Evolutionary conservation across 2,113 vertebrate species (phyloP).

Genomic region (Psittacus erithacus): DNA sequence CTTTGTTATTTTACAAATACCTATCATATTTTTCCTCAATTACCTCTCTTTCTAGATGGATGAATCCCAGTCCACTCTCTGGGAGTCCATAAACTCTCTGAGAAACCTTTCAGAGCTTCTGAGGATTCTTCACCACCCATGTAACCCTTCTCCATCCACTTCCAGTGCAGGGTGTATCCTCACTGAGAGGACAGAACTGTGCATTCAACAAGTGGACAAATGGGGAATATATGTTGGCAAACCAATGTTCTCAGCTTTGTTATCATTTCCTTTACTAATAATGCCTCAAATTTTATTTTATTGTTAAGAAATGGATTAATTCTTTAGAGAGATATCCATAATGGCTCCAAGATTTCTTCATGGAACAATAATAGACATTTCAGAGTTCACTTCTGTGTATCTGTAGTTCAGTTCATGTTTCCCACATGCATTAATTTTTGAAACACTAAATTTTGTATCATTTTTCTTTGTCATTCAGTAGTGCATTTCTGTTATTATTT

Average conservation of each 20-base stretch:
- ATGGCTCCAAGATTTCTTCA: background rate
- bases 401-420: background rate
- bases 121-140: background rate
- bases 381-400: background rate
- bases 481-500: background rate
- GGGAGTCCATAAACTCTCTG: background rate
- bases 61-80: background rate
- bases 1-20: background rate
- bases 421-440: background rate
- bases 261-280: background rate
- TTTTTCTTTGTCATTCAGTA: background rate
- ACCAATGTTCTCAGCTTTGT: background rate
- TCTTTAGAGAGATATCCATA: background rate
- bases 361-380: background rate
- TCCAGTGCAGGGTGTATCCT: rapidly evolving
- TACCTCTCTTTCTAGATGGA: background rate
- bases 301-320: background rate
- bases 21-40: background rate
- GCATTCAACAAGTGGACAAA: background rate
- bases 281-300: background rate
- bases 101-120: background rate
- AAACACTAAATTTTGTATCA: background rate
- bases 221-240: background rate
- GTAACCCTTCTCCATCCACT: background rate
- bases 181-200: background rate